Conservation (phyloP, 2,888 invertebrate species). For the Pantelozetes paolii region DNA sequence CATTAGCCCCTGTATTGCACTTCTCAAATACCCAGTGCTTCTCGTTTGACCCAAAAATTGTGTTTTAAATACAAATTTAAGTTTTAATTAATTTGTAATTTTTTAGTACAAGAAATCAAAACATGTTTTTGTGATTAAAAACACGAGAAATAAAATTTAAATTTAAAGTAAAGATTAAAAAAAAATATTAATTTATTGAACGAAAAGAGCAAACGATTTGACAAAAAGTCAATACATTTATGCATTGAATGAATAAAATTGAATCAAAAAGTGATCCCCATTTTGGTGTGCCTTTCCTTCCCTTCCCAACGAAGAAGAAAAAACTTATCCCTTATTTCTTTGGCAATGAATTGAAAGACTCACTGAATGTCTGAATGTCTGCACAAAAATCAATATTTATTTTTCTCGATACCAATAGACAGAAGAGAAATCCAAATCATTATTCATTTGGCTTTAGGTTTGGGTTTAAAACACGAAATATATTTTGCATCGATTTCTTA, state of each 20-base stretch:
- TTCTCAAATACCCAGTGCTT: background rate
- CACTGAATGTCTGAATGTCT: background rate
- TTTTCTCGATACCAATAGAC: constrained; percentile 8
- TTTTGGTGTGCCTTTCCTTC: background rate
- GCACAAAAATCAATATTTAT: constrained; percentile 21
- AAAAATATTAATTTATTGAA: background rate
- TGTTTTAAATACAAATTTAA: constrained; percentile 14
- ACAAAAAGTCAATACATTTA: background rate
- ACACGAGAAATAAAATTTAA: background rate
- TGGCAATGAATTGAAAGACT: background rate
- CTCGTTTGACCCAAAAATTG: constrained; percentile 23
- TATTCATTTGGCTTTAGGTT: background rate
- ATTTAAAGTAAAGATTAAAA: background rate
- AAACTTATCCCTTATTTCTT: background rate
- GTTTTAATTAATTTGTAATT: background rate
- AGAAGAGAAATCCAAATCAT: background rate
- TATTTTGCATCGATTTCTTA: background rate
- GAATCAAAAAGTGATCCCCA: no score
- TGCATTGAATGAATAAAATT: background rate
- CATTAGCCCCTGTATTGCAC: background rate
- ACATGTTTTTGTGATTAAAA: constrained; percentile 8
- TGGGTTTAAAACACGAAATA: no score
- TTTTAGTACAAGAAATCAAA: background rate
- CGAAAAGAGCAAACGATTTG: background rate
- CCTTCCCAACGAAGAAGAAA: background rate